A percentile compares a stretch with the other conserved stretches of the same genome.
These are phyloP conservation scores for Dioctria rufipes DNA, from an alignment of 2,888 invertebrate species.

Conservation along the genomic window DNA sequence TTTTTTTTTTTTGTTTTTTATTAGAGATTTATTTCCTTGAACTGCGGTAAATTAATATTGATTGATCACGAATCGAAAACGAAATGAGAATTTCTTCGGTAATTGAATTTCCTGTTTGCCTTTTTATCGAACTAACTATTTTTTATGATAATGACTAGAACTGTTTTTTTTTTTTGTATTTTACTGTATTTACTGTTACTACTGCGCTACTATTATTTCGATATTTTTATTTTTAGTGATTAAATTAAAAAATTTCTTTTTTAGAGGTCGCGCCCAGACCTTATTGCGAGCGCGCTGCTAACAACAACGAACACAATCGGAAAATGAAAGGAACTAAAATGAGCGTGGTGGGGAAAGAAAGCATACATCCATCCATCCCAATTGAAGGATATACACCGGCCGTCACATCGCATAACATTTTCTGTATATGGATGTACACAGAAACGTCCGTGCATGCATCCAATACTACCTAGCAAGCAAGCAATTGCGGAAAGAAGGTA, in stretches of 20 bases:
- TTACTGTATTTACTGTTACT: constrained; percentile 30
- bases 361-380: constrained; percentile 8
- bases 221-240: constrained; percentile 31
- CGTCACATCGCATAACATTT: too few relatives aligned
- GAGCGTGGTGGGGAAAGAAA: constrained; percentile 39
- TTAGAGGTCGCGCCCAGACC: constrained; percentile 67
- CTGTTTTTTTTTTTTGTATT: constrained; percentile 32
- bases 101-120: too few relatives aligned
- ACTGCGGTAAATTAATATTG: constrained; percentile 4
- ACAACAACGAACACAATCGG: constrained; percentile 68
- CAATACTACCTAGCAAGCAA: too few relatives aligned
- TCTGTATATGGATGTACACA: too few relatives aligned
- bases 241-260: constrained; percentile 23
- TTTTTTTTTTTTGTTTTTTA: background rate
- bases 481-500: too few relatives aligned
- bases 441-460: too few relatives aligned
- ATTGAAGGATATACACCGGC: constrained; percentile 23
- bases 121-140: background rate
- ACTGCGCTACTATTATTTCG: background rate
- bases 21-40: background rate
- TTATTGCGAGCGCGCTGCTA: constrained; percentile 65
- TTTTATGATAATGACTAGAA: constrained; percentile 12
- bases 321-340: constrained; percentile 69
- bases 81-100: too few relatives aligned
- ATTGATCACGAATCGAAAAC: background rate